Conservation (phyloP, 2,113 vertebrate species). For the Hassar affinis region DNA sequence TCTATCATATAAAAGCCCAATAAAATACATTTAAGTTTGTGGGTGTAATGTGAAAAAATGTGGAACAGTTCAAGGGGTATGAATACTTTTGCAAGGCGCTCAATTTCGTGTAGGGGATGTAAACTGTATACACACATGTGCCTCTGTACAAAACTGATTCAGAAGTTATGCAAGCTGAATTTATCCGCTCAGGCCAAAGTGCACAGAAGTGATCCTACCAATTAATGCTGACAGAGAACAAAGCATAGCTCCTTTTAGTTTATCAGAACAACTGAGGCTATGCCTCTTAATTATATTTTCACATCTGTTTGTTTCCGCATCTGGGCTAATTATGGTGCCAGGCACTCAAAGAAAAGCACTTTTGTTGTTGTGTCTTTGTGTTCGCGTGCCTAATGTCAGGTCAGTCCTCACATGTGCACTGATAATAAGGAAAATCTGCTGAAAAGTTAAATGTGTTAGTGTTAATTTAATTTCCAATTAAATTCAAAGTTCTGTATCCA, state of each 20-base stretch:
- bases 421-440: neutral
- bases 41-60: too few species aligned
- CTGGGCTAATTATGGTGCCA: slow-evolving; percentile 29
- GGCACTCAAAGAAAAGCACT: neutral
- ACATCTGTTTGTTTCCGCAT: slow-evolving; percentile 28
- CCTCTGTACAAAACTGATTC: neutral
- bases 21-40: too few species aligned
- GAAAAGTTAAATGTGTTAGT: neutral
- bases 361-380: slow-evolving; percentile 16
- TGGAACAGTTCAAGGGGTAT: too few species aligned
- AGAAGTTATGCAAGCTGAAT: neutral
- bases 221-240: slow-evolving; percentile 34
- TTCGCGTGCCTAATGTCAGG: neutral
- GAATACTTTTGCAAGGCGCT: too few species aligned
- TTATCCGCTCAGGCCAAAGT: slow-evolving; percentile 10
- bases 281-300: slow-evolving; percentile 46
- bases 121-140: neutral
- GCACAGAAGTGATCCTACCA: slow-evolving; percentile 39
- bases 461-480: neutral
- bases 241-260: slow-evolving; percentile 17
- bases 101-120: neutral
- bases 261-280: slow-evolving; percentile 18
- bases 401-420: neutral
- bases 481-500: neutral
- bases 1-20: too few species aligned